Conservation (phyloP, 1,140 invertebrate species). For the Brachionus koreanus region DNA sequence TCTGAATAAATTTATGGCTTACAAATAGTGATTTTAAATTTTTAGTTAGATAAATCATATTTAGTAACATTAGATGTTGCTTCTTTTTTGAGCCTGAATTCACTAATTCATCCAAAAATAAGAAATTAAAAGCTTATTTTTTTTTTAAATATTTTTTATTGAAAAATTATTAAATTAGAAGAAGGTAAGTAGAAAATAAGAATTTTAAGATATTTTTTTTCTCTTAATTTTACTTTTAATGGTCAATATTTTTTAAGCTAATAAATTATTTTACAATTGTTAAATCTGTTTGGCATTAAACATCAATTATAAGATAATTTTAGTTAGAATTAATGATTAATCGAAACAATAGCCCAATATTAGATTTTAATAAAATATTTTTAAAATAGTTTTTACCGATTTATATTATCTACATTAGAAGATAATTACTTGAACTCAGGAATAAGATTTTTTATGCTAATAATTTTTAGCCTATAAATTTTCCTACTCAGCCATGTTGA, state of each 20-base stretch:
- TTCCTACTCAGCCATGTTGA: background rate
- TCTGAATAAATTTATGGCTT: background rate
- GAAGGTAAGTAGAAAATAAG: background rate
- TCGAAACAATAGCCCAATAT: background rate
- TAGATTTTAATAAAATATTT: background rate
- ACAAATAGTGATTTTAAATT: background rate
- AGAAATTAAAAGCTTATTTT: background rate
- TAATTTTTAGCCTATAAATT: background rate
- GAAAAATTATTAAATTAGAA: background rate
- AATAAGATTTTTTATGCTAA: background rate
- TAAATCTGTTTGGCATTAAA: no score
- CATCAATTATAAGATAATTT: no score
- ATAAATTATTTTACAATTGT: no score
- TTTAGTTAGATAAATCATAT: background rate
- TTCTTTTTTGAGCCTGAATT: background rate
- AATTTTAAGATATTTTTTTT: no score
- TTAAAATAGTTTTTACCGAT: background rate
- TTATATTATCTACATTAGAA: background rate
- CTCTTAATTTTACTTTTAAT: no score
- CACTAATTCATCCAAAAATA: background rate
- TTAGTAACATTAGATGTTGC: background rate
- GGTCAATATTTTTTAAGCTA: no score
- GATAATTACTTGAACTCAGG: background rate
- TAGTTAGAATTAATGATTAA: background rate
- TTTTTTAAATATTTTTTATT: background rate